Conservation (phyloP, 2,113 vertebrate species). For the Thalassarche chlororhynchos region DNA sequence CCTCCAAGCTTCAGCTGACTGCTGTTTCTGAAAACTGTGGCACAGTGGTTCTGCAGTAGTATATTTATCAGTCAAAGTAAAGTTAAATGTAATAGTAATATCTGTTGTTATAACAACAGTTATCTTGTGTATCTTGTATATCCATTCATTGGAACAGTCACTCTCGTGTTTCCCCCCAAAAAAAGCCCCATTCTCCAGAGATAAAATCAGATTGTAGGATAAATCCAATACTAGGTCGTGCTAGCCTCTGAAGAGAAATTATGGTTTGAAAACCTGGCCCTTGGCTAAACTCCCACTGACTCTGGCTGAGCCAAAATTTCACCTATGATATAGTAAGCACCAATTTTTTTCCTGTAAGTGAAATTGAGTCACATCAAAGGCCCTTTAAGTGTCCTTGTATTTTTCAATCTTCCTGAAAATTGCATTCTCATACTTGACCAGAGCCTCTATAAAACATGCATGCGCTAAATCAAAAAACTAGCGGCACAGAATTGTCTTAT, state of each 20-base stretch:
- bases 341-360: background rate
- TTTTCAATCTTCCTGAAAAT: background rate
- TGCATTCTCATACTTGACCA: background rate
- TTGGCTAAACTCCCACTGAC: background rate
- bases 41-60: background rate
- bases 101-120: background rate
- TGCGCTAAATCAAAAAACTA: background rate
- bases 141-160: background rate
- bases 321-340: background rate
- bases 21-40: background rate
- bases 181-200: background rate
- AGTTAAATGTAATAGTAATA: background rate
- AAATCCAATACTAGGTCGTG: background rate
- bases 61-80: background rate
- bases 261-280: background rate
- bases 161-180: background rate
- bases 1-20: background rate
- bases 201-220: background rate
- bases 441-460: background rate
- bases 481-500: background rate
- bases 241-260: background rate
- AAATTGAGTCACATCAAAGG: background rate
- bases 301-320: background rate
- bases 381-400: background rate
- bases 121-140: background rate